These are phyloP conservation scores for Xenus cinereus DNA, from an alignment of 2,113 vertebrate genomes.

Conservation along the genomic window DNA sequence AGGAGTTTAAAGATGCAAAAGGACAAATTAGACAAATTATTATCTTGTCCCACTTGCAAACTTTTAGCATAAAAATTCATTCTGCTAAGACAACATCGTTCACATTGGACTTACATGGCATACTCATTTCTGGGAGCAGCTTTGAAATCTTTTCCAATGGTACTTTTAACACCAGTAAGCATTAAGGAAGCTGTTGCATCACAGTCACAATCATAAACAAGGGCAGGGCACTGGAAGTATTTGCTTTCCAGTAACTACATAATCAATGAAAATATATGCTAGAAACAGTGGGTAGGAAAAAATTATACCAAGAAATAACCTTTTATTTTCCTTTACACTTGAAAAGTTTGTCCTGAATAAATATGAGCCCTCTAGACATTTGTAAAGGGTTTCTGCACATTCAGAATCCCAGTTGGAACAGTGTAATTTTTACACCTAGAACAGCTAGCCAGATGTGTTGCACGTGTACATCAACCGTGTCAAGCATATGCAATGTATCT, in stretches of 20 bases:
- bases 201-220: not conserved
- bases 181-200: not conserved
- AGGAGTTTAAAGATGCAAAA: not conserved
- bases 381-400: not conserved
- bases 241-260: not conserved
- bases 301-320: not conserved
- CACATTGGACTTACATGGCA: not conserved
- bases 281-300: not conserved
- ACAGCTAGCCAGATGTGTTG: not conserved
- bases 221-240: not conserved
- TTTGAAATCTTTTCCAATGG: not conserved
- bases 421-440: not conserved
- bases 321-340: not conserved
- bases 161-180: not conserved
- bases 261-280: not conserved
- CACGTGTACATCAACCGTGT: not conserved
- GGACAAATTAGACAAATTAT: not conserved
- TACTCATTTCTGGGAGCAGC: not conserved
- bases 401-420: not conserved
- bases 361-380: not conserved
- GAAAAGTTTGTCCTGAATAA: not conserved
- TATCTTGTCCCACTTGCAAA: not conserved
- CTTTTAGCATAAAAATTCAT: not conserved
- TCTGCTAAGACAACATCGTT: not conserved
- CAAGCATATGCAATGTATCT: fast-evolving